Conservation (phyloP, 2,888 invertebrate species). For the Galerucella pusilla region DNA sequence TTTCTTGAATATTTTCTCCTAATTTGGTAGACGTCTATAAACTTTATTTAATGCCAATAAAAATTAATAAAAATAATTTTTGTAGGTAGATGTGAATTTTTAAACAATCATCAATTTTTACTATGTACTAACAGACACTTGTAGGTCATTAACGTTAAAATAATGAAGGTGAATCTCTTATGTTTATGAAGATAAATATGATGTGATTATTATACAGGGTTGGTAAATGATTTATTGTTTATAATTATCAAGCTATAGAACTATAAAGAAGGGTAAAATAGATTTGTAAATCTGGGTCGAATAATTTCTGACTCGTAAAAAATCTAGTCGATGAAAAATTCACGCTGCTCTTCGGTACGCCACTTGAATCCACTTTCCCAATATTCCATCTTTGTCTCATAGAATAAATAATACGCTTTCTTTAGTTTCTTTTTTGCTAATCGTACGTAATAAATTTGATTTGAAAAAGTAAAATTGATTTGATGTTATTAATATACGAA, state of each 20-base stretch:
- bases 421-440: constrained; percentile 38
- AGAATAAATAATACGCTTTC: constrained; percentile 34
- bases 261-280: too few relatives aligned
- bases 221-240: too few relatives aligned
- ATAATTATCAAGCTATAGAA: too few relatives aligned
- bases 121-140: too few relatives aligned
- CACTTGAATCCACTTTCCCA: constrained; percentile 34
- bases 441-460: constrained; percentile 24
- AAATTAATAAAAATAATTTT: not conserved
- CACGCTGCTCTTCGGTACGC: constrained; percentile 19
- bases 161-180: too few relatives aligned
- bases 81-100: too few relatives aligned
- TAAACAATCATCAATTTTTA: too few relatives aligned
- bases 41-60: constrained; percentile 4
- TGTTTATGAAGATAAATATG: too few relatives aligned
- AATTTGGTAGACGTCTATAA: constrained; percentile 2
- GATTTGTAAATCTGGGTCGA: constrained; percentile 1
- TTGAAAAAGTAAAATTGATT: constrained; percentile 36
- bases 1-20: constrained; percentile 5
- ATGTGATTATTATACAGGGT: too few relatives aligned
- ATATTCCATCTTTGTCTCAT: constrained; percentile 34
- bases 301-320: not conserved
- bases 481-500: not conserved
- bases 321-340: constrained; percentile 9
- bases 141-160: too few relatives aligned